Percentiles rank a stretch among this genome's conserved stretches.
These are phyloP conservation scores for Muschampia plurimacula DNA, from an alignment of 2,888 invertebrate species.

Conservation along the genomic window DNA sequence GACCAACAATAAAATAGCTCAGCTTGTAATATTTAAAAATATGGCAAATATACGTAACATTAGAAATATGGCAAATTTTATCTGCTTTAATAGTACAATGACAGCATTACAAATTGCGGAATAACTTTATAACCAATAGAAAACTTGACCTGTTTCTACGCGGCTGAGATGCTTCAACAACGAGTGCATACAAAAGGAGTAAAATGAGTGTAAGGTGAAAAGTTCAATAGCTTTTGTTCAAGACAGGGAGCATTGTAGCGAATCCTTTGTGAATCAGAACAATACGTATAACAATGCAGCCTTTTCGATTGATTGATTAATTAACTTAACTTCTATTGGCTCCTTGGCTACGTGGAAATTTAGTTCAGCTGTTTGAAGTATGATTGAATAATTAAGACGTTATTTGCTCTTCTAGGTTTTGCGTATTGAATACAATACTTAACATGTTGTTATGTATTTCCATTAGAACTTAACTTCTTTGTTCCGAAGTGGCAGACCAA, in stretches of 20 bases:
- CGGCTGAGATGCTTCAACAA: slow-evolving; percentile 40
- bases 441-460: neutral
- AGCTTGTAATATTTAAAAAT: too few relatives aligned
- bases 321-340: slow-evolving; percentile 57
- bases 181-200: slow-evolving; percentile 57
- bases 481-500: too few relatives aligned
- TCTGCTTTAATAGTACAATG: neutral
- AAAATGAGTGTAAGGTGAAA: slow-evolving; percentile 59
- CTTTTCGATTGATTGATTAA: slow-evolving; percentile 73
- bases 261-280: slow-evolving; percentile 66
- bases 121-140: slow-evolving; percentile 13
- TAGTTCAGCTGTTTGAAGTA: slow-evolving; percentile 30
- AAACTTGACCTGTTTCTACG: slow-evolving; percentile 6
- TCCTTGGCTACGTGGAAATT: slow-evolving; percentile 24
- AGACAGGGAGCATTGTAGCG: slow-evolving; percentile 58
- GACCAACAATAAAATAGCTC: too few relatives aligned
- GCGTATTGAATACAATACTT: neutral
- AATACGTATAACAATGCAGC: slow-evolving; percentile 68
- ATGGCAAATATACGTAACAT: too few relatives aligned
- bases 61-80: neutral
- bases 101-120: neutral
- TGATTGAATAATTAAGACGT: slow-evolving; percentile 24
- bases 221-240: slow-evolving; percentile 65
- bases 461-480: too few relatives aligned
- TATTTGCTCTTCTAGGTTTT: slow-evolving; percentile 1